Evolutionary conservation across 2,797 vertebrate genomes (phyloP).

Genomic region (Peromyscus nudipes): DNA sequence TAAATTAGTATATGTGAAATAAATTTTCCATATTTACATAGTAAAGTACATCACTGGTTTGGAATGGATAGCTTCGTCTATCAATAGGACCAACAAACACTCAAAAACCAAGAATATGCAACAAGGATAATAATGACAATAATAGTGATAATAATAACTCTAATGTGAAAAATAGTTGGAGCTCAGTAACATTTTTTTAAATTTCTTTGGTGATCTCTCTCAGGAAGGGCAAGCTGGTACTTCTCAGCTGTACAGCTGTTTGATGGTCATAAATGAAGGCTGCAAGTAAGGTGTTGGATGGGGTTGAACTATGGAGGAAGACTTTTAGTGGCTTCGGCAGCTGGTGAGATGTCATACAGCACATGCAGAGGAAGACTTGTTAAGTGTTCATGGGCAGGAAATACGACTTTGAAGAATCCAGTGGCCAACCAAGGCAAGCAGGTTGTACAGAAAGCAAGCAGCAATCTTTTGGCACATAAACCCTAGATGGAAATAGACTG

Average conservation of each 20-base stretch:
- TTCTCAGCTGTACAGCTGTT: neutral
- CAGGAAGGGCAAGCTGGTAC: neutral
- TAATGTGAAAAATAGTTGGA: neutral
- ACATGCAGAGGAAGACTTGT: neutral
- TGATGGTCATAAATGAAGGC: neutral
- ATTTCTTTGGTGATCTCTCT: neutral
- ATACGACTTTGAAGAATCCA: conserved; percentile 46
- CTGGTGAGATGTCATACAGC: neutral
- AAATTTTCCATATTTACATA: neutral
- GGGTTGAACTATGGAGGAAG: neutral
- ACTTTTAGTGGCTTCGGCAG: neutral
- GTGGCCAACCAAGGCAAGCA: conserved; percentile 6
- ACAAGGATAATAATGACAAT: neutral
- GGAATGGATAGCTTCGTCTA: neutral
- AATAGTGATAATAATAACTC: neutral
- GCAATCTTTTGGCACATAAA: neutral
- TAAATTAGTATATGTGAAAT: neutral
- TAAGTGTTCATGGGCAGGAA: neutral
- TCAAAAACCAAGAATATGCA: conserved; percentile 5
- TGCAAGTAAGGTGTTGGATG: neutral
- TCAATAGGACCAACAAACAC: neutral
- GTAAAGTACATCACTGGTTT: neutral
- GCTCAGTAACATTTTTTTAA: neutral
- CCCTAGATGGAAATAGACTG: neutral
- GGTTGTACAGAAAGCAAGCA: conserved; percentile 60